Evolutionary conservation across 2,888 invertebrate genomes (phyloP).

Genomic region (Rotaria socialis): DNA sequence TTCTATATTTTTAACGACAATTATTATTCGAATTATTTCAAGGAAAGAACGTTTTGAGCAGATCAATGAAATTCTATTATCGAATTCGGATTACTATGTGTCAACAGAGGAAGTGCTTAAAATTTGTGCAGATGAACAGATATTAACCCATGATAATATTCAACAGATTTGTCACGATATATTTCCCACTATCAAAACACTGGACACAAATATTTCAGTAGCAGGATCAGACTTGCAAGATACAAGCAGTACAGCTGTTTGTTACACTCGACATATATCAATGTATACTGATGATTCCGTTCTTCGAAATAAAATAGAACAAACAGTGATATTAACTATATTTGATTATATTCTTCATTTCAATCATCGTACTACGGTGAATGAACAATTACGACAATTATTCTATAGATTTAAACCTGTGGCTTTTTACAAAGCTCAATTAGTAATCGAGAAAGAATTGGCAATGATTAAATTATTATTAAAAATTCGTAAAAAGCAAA

Average conservation of each 20-base stretch:
- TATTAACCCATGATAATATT: not conserved
- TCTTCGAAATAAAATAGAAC: not conserved
- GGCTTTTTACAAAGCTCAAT: not conserved
- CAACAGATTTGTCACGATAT: not conserved
- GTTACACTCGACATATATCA: not conserved
- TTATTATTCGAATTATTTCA: not conserved
- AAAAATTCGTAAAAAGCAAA: not conserved
- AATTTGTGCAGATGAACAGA: not conserved
- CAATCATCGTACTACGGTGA: not conserved
- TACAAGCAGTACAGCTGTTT: not conserved
- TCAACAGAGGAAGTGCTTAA: not conserved
- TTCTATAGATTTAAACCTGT: not conserved
- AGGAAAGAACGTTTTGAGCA: not conserved
- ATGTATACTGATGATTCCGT: not conserved
- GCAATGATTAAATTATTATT: not conserved
- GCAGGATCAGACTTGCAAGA: not conserved
- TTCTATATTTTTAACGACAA: not conserved
- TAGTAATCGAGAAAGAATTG: not conserved
- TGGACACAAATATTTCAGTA: not conserved
- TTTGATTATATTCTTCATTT: conserved; percentile 3
- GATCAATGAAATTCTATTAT: not conserved
- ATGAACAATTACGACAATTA: not conserved
- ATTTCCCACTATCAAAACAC: not conserved
- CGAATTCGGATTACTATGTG: not conserved
- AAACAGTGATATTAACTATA: not conserved